Evolutionary conservation across 1,140 invertebrate genomes (phyloP), one percentile per base, ranked within the genome.

Genomic region (Drosophila lacertosa): DNA sequence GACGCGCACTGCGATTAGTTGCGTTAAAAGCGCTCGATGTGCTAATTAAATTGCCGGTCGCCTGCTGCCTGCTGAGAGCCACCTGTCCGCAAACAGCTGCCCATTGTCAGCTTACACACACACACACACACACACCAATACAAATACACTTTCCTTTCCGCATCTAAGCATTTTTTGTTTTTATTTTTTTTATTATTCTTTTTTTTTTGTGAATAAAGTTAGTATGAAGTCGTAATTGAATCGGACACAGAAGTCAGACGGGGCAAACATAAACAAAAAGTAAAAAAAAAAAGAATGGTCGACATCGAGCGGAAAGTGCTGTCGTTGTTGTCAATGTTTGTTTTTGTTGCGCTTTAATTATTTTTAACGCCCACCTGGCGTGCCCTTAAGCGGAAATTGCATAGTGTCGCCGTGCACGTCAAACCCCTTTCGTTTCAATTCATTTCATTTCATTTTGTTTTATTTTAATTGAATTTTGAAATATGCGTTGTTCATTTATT

Each of bases 381-480:
- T 74, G 69, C 81, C 72, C 81, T 69, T 45, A 4, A 83, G 16
- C 75, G 77, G 82, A 86, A 81, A 86, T 88, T 77, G 81, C 74
- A 81, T 77, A 77, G 73, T 84, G 77, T 84, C 77, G 69, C 72
- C 55, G 65, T 67, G 51, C 45, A 78, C 80, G 80, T 39, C 39
- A 29, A 39, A 45, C 32, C 54, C 47, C 26, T 58, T 67, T 39
- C 55, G 9, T 59, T 47, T 48, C 32, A 69, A 59, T 72, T 32
- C 58, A 57, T 86, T 84, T 48, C 32, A 69, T 64, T 72, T 32
- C 58, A 57, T 86, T 84, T 65, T 65, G 77, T 86, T 86, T 84
- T 84, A 86, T 74, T 86, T 88, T 86, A 88, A 86, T 88, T 86
- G 83, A 86, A 86, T 77, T 86, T 86, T 86, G 82, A 86, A 86